Evolutionary conservation across 2,888 invertebrate genomes (phyloP).

Genomic region (Rhagium mordax): DNA sequence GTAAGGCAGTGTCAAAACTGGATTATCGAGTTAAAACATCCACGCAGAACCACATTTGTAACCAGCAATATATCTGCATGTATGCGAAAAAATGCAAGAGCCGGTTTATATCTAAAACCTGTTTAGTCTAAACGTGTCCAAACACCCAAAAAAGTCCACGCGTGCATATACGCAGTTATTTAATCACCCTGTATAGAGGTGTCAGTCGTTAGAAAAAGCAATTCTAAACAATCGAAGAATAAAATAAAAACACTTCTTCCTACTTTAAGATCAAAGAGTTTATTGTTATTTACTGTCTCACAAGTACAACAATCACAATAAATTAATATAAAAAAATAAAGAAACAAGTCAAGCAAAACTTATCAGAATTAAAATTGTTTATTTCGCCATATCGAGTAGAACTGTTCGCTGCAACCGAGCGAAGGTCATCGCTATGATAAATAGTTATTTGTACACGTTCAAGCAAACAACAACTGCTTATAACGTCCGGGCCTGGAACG

Average conservation of each 20-base stretch:
- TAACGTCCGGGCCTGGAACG: slow-evolving; percentile 7
- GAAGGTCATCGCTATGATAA: slow-evolving; percentile 51
- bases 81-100: no score
- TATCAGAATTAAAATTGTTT: slow-evolving; percentile 37
- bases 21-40: not conserved
- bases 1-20: not conserved
- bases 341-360: slow-evolving; percentile 12
- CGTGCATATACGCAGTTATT: not conserved
- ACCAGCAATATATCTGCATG: not conserved
- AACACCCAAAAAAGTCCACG: not conserved
- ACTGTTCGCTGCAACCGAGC: slow-evolving; percentile 41
- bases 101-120: no score
- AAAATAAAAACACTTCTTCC: not conserved
- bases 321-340: not conserved
- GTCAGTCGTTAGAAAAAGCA: not conserved
- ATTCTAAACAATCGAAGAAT: not conserved
- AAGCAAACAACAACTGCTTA: slow-evolving; percentile 8
- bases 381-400: slow-evolving; percentile 47
- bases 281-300: not conserved
- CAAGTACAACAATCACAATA: not conserved
- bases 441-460: slow-evolving; percentile 36
- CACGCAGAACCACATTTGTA: not conserved
- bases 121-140: no score
- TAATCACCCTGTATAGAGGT: not conserved
- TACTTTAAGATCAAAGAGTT: not conserved